Conservation (phyloP, 2,888 invertebrate genomes). For the Incurvaria masculella region DNA sequence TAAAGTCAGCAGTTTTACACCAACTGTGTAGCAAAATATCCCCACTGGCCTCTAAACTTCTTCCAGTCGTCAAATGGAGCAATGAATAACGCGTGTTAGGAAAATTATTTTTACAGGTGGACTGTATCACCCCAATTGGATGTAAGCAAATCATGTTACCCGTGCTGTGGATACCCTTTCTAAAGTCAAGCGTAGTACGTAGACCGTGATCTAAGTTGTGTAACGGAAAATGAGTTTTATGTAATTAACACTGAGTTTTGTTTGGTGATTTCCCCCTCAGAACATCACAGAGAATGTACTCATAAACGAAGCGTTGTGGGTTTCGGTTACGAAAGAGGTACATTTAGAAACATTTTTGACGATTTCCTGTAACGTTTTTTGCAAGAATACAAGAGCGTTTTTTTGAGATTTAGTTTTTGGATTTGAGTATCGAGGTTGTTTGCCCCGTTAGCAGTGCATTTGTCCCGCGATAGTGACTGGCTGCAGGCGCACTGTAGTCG, state of each 20-base stretch:
- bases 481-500: conserved; percentile 17
- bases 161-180: neutral
- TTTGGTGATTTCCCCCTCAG: conserved; percentile 73
- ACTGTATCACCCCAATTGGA: neutral
- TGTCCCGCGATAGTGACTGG: conserved; percentile 44
- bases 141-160: neutral
- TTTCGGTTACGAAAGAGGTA: conserved; percentile 92
- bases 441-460: conserved; percentile 60
- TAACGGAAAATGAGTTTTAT: conserved; percentile 2
- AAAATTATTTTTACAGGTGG: neutral
- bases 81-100: neutral
- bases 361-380: conserved; percentile 56
- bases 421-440: conserved; percentile 58
- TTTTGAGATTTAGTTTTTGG: conserved; percentile 57
- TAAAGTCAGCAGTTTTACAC: too few relatives aligned
- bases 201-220: neutral
- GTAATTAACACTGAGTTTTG: conserved; percentile 39
- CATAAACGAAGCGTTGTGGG: conserved; percentile 93
- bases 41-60: neutral
- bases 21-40: too few relatives aligned
- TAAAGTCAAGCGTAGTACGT: neutral
- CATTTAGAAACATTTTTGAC: conserved; percentile 57
- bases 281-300: conserved; percentile 95
- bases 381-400: conserved; percentile 52
- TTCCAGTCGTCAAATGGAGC: neutral